These are phyloP conservation scores for Megaceryle maxima DNA, from an alignment of 2,113 vertebrate genomes.

Conservation along the genomic window DNA sequence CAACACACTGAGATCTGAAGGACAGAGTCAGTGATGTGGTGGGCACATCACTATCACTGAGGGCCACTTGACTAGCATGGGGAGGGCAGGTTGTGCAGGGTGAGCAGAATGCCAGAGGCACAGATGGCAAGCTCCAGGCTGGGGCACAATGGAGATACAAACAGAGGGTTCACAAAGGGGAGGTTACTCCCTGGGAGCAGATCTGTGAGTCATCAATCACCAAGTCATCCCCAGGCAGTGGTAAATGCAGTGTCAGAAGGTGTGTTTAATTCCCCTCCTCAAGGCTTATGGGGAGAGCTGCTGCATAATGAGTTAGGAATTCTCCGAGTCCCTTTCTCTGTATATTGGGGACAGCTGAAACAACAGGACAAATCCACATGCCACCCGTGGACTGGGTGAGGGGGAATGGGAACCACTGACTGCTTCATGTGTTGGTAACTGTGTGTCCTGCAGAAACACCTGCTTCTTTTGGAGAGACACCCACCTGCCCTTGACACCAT, in stretches of 20 bases:
- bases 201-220: background rate
- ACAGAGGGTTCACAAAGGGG: background rate
- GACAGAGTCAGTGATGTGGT: background rate
- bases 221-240: background rate
- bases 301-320: fast-evolving
- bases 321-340: background rate
- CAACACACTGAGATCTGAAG: background rate
- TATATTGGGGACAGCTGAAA: background rate
- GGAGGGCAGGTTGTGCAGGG: background rate
- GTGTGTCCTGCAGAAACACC: fast-evolving
- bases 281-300: background rate
- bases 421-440: background rate
- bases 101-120: background rate
- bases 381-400: background rate
- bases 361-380: background rate
- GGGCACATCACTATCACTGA: background rate
- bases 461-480: background rate
- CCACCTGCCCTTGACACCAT: background rate
- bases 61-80: background rate
- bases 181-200: background rate
- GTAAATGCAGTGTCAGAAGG: background rate
- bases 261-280: background rate
- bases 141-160: background rate
- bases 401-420: background rate
- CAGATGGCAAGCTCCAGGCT: background rate